Evolutionary conservation across 1,140 invertebrate genomes (phyloP).

Genomic region (Drosophila subpulchrella): DNA sequence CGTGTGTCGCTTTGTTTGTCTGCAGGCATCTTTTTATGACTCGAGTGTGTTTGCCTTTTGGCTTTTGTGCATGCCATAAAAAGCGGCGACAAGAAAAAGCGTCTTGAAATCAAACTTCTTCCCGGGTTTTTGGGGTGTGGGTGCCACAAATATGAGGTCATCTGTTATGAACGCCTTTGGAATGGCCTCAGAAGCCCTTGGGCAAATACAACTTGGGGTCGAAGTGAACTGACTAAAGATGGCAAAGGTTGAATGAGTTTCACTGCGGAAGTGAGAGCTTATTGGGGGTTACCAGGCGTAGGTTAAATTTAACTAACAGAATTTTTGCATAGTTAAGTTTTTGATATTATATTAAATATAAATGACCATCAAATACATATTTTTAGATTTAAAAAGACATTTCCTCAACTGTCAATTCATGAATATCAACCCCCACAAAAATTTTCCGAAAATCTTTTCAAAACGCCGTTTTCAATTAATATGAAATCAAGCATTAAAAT

Average conservation of each 20-base stretch:
- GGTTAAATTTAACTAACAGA: slow-evolving; percentile 1
- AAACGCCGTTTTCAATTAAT: slow-evolving; percentile 82
- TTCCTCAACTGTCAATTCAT: too few relatives aligned
- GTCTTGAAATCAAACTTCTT: slow-evolving; percentile 68
- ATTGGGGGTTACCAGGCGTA: background rate
- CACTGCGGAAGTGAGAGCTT: slow-evolving; percentile 23
- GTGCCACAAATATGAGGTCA: slow-evolving; percentile 74
- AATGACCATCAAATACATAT: too few relatives aligned
- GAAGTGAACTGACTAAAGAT: slow-evolving; percentile 17
- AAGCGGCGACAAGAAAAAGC: slow-evolving; percentile 51
- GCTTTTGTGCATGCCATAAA: slow-evolving; percentile 76
- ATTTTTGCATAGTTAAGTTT: too few relatives aligned
- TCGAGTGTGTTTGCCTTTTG: slow-evolving; percentile 82
- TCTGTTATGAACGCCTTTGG: slow-evolving; percentile 71
- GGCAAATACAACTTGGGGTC: slow-evolving; percentile 54
- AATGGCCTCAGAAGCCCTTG: slow-evolving; percentile 64
- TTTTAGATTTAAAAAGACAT: too few relatives aligned
- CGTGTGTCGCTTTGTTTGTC: slow-evolving; percentile 80
- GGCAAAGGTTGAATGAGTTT: slow-evolving; percentile 37
- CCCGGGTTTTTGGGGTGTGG: slow-evolving; percentile 3
- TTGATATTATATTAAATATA: too few relatives aligned
- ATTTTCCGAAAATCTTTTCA: background rate
- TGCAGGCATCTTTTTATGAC: slow-evolving; percentile 81
- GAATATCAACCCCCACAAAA: background rate
- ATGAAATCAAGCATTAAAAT: slow-evolving; percentile 84